Conservation (phyloP, 2,797 vertebrate species). For the Chelon labrosus region DNA sequence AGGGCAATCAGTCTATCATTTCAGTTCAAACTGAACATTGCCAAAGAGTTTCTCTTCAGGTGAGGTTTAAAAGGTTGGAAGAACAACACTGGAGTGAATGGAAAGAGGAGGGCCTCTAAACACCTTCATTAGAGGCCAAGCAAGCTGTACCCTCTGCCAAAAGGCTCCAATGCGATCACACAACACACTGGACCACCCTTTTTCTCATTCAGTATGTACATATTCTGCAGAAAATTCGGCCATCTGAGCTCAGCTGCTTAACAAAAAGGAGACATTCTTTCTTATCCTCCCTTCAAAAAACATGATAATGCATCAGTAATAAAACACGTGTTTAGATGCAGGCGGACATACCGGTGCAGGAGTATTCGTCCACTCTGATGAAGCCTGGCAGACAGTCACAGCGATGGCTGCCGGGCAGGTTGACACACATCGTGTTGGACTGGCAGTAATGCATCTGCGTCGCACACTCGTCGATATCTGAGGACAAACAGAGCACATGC, state of each 20-base stretch:
- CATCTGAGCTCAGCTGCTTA: too few relatives aligned
- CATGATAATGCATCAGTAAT: too few relatives aligned
- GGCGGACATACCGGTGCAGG: slow-evolving; percentile 91
- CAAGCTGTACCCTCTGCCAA: too few relatives aligned
- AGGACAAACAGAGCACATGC: slow-evolving; percentile 57
- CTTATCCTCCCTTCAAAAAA: too few relatives aligned
- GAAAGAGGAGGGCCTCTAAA: not conserved
- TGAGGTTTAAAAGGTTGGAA: not conserved
- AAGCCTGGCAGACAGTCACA: slow-evolving; percentile 93
- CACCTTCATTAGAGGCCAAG: too few relatives aligned
- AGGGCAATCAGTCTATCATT: not conserved
- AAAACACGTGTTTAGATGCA: not conserved
- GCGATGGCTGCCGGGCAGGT: slow-evolving; percentile 91
- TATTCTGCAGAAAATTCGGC: too few relatives aligned
- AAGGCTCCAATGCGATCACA: too few relatives aligned
- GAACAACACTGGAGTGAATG: not conserved
- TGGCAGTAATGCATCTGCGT: slow-evolving; percentile 97
- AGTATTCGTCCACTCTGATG: slow-evolving; percentile 94
- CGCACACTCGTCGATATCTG: slow-evolving; percentile 96
- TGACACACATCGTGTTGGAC: slow-evolving; percentile 93
- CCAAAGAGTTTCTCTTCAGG: not conserved
- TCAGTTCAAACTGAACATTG: not conserved
- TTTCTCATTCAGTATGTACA: too few relatives aligned
- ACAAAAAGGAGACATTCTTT: too few relatives aligned
- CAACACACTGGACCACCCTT: too few relatives aligned